Conservation (phyloP, 2,797 vertebrate genomes). For the Podarcis lilfordi region DNA sequence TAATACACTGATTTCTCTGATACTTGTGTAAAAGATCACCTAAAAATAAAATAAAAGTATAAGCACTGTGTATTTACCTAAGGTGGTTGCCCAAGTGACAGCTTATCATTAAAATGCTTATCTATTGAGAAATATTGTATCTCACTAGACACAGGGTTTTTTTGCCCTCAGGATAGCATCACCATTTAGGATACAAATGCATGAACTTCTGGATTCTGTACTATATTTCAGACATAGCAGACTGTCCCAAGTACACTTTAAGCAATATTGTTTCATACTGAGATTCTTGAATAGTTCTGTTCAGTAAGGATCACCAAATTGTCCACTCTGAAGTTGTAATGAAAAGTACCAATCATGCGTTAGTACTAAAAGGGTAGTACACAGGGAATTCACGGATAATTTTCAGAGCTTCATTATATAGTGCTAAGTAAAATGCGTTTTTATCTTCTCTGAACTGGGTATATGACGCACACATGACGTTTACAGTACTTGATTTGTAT, state of each 20-base stretch:
- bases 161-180: background rate
- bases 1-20: background rate
- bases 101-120: background rate
- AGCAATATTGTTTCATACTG: background rate
- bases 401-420: slow-evolving; percentile 93
- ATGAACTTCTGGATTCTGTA: background rate
- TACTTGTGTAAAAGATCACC: background rate
- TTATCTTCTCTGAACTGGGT: slow-evolving; percentile 87
- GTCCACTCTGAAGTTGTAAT: background rate
- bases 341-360: slow-evolving; percentile 63
- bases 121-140: background rate
- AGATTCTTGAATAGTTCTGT: background rate
- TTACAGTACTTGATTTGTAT: slow-evolving; percentile 85
- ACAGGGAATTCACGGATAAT: slow-evolving; percentile 91
- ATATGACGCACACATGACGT: slow-evolving; percentile 83
- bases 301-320: background rate
- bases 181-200: background rate
- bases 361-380: slow-evolving; percentile 84
- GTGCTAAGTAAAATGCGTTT: slow-evolving; percentile 82
- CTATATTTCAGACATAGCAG: background rate
- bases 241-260: background rate
- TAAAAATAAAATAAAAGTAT: background rate
- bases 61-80: background rate
- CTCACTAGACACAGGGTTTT: background rate
- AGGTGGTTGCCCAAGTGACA: background rate